These are phyloP conservation scores for Tenebrio molitor DNA, from an alignment of 1,140 invertebrate genomes.

Conservation along the genomic window DNA sequence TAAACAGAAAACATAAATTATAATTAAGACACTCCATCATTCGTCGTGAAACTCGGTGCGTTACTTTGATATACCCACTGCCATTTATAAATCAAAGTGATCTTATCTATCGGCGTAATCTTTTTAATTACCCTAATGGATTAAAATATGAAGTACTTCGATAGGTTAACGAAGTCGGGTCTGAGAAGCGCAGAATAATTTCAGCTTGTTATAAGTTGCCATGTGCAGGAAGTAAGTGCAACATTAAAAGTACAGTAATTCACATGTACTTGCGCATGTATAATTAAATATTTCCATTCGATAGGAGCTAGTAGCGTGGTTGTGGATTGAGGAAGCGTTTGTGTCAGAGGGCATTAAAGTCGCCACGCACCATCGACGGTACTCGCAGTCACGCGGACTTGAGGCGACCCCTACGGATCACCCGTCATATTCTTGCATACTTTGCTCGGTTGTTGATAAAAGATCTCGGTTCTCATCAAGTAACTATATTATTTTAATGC, in stretches of 20 bases:
- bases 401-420: conserved; percentile 36
- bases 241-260: conserved; percentile 60
- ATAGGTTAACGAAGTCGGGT: not conserved
- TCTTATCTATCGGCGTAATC: conserved; percentile 29
- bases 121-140: conserved; percentile 45
- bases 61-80: conserved; percentile 35
- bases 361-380: conserved; percentile 57
- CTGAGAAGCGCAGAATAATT: conserved; percentile 14
- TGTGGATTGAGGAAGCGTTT: conserved; percentile 59
- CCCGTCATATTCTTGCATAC: conserved; percentile 20
- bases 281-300: conserved; percentile 60
- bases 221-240: conserved; percentile 53
- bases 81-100: conserved; percentile 30
- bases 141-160: conserved; percentile 32
- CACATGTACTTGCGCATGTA: conserved; percentile 57
- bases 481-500: conserved; percentile 20
- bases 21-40: conserved; percentile 35
- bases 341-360: conserved; percentile 57
- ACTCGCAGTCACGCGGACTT: conserved; percentile 32
- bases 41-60: conserved; percentile 3
- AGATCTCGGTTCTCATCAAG: conserved; percentile 31
- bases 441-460: conserved; percentile 27
- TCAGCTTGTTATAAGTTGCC: conserved; percentile 6
- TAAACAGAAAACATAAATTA: conserved; percentile 33
- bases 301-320: conserved; percentile 61